These are phyloP conservation scores for Oryzias woworae DNA, from an alignment of 2,113 vertebrate species.

Conservation along the genomic window DNA sequence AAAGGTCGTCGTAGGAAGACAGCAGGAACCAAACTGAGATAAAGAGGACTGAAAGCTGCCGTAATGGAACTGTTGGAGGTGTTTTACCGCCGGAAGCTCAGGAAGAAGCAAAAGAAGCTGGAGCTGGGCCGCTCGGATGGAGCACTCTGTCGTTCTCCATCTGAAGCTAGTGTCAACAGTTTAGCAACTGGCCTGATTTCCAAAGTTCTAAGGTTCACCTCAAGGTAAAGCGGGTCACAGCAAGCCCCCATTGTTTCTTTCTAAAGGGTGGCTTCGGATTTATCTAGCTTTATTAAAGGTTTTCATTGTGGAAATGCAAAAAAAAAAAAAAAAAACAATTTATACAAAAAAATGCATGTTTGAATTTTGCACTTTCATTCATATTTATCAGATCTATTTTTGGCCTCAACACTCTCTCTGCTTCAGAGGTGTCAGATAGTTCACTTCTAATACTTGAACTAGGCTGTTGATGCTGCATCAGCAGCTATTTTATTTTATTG, in stretches of 20 bases:
- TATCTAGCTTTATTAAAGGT: neutral
- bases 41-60: neutral
- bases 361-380: no score
- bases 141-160: constrained; percentile 66
- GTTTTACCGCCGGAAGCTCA: constrained; percentile 71
- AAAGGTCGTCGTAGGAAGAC: neutral
- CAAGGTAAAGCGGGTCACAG: constrained; percentile 65
- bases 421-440: neutral
- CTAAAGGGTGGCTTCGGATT: neutral
- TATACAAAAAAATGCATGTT: neutral
- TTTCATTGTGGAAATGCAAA: no score
- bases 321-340: neutral
- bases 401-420: no score
- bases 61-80: constrained; percentile 69
- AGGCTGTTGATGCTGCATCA: neutral
- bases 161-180: constrained; percentile 61
- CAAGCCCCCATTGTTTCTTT: neutral
- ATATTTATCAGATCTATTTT: no score
- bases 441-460: neutral
- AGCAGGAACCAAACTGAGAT: neutral
- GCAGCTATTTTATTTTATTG: neutral
- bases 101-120: constrained; percentile 69
- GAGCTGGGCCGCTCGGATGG: constrained; percentile 55
- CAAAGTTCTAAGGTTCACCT: constrained; percentile 75
- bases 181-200: constrained; percentile 73